Base-by-base conservation (phyloP, 2,113 vertebrate genomes). In the Cinclus cinclus region DNA sequence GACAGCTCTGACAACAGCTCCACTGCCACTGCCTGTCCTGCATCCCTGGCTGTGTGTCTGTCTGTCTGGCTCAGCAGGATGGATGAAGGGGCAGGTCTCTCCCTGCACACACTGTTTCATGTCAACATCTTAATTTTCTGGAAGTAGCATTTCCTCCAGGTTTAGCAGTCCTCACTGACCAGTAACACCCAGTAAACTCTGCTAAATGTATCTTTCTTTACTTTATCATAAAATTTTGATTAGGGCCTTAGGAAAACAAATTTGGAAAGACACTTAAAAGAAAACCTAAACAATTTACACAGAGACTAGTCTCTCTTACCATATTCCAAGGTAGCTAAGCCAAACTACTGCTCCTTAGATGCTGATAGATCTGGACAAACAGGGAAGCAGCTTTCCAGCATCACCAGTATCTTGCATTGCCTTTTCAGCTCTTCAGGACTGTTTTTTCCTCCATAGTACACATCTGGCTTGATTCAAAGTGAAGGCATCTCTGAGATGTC, bases 141-240 rank as follows among this genome's bases (percentile, higher is more conserved):
- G 35, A 85, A 90, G 56, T 4, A 9, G 15, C 37, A 68, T 70
- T 91, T 91, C 42, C 35, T 59, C 31, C 52, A 84, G 41, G 19
- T 63, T 80, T n/a, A 65, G 9, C 16, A 47, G n/a, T 4, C 41
- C 17, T n/a, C 52, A 39, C 27, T 2, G 0, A 4, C 14, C 2
- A 4, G 27, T 19, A 31, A 49, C 17, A 56, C 13, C 27, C 41
- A 39, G 22, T 9, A 68, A 86, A 65, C 13, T 37, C 37, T 44
- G 19, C 11, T 44, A 80, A 86, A 76, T 11, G 0, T 30, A 41
- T 46, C 19, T 77, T 74, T 73, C 8, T 14, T n/a, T 73, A 18
- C 39, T 31, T 80, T 42, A 22, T 47, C 33, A n/a, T 25, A 4
- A 85, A 59, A 4, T 68, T 89, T 81, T 81, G 50, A 67, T 42